These are phyloP conservation scores for Agrochola macilenta DNA, from an alignment of 2,888 invertebrate species.

Conservation along the genomic window DNA sequence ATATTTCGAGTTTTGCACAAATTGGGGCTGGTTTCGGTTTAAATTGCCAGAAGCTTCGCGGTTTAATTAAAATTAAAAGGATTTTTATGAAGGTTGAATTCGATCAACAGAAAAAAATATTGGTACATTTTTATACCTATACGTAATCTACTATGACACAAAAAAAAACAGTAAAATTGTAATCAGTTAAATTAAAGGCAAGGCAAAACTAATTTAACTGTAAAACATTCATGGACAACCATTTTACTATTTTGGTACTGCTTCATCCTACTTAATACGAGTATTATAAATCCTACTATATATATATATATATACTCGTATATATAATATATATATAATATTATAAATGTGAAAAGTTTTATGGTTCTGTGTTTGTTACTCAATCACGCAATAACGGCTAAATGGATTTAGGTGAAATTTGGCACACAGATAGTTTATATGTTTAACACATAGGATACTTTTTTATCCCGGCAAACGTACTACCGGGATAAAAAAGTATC, in stretches of 20 bases:
- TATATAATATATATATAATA: no score
- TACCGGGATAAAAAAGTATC: no score
- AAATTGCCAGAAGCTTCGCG: slow-evolving; percentile 11
- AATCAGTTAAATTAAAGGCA: background rate
- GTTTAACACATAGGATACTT: no score
- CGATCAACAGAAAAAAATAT: background rate
- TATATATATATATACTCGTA: no score
- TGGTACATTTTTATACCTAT: no score
- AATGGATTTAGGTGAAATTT: no score
- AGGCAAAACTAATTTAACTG: background rate
- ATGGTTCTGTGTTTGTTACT: no score
- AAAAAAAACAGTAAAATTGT: background rate
- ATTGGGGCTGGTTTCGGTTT: slow-evolving; percentile 21
- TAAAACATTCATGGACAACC: background rate
- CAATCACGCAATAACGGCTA: no score
- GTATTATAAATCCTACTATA: no score
- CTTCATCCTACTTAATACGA: background rate
- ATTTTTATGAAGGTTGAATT: slow-evolving; percentile 6
- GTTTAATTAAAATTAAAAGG: slow-evolving; percentile 40
- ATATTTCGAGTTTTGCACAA: slow-evolving; percentile 40
- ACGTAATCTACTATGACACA: background rate
- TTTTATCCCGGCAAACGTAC: no score
- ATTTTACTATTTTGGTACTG: background rate
- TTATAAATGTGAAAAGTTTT: no score
- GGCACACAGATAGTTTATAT: no score